These are phyloP conservation scores for Aurelia sp. DNA, from an alignment of 30 jellyfish, hydroid and myxozoan genomes.

Conservation along the genomic window DNA sequence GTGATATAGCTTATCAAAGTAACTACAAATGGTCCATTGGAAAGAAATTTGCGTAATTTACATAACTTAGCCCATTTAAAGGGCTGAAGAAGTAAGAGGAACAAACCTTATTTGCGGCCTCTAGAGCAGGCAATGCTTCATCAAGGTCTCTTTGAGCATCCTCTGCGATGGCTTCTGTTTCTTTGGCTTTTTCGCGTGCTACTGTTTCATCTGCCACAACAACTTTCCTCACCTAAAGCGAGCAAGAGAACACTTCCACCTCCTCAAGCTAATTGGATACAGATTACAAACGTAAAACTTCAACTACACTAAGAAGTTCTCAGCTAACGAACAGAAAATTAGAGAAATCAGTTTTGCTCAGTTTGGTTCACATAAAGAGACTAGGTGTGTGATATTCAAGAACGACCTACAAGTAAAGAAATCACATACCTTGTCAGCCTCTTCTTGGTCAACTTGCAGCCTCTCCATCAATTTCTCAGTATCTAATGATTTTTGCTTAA, in stretches of 20 bases:
- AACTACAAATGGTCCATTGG: too few relatives aligned
- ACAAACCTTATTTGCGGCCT: conserved; percentile 88
- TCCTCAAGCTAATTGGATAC: neutral
- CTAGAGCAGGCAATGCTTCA: conserved; percentile 93
- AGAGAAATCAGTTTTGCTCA: neutral
- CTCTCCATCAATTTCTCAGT: conserved; percentile 93
- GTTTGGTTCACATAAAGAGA: neutral
- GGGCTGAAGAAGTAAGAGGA: neutral
- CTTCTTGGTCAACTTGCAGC: conserved; percentile 90
- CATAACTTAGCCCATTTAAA: neutral
- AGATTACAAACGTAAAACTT: too few relatives aligned
- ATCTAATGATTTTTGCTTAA: conserved; percentile 85
- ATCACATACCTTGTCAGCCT: conserved; percentile 84
- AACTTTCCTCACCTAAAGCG: conserved; percentile 81
- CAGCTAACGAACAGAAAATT: too few relatives aligned
- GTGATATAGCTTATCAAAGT: too few relatives aligned
- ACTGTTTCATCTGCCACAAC: conserved; percentile 91
- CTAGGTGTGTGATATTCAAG: neutral
- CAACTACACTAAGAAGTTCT: too few relatives aligned
- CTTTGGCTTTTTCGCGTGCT: conserved; percentile 90
- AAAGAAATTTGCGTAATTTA: too few relatives aligned
- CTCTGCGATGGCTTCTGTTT: conserved; percentile 93
- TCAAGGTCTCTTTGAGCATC: conserved; percentile 93
- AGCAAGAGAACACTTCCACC: neutral
- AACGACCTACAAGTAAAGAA: neutral